phyloP scores from a whole-genome alignment of 2,888 invertebrate genomes.

The Parnassius glacialis region DNA sequence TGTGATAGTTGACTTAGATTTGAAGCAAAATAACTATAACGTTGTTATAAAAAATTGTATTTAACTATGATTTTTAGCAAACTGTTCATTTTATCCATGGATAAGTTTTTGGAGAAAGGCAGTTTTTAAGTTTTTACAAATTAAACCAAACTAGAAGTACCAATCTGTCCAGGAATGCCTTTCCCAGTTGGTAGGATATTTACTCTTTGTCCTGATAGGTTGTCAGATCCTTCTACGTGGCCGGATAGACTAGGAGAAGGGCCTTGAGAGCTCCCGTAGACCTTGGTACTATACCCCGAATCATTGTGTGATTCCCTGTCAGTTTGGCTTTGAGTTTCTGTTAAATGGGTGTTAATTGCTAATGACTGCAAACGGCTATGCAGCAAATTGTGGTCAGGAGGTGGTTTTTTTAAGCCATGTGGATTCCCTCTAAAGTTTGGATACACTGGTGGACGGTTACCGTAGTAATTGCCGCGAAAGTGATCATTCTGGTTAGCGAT shows the following conservation, averaged over 20 bases:
- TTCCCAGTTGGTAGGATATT: conserved; percentile 56
- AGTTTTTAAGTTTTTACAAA: too few species aligned
- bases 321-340: conserved; percentile 72
- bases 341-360: conserved; percentile 73
- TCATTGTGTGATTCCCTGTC: conserved; percentile 89
- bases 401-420: conserved; percentile 55
- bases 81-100: too few species aligned
- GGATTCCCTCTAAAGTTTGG: conserved; percentile 44
- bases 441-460: conserved; percentile 60
- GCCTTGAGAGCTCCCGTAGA: conserved; percentile 89
- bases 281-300: conserved; percentile 92
- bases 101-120: too few species aligned
- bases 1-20: conserved; percentile 25
- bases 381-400: conserved; percentile 65
- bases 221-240: conserved; percentile 67
- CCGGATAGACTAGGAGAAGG: conserved; percentile 88
- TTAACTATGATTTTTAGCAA: too few species aligned
- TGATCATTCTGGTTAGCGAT: conserved; percentile 70
- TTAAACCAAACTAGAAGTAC: conserved; percentile 85
- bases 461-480: conserved; percentile 67
- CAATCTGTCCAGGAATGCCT: conserved; percentile 63
- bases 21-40: conserved; percentile 13
- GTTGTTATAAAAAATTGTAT: too few species aligned
- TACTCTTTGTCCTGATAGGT: conserved; percentile 65
- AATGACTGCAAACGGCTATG: conserved; percentile 72